phyloP scores from a whole-genome alignment of 2,797 vertebrate genomes.

The Parauchenoglanis punctatus region DNA sequence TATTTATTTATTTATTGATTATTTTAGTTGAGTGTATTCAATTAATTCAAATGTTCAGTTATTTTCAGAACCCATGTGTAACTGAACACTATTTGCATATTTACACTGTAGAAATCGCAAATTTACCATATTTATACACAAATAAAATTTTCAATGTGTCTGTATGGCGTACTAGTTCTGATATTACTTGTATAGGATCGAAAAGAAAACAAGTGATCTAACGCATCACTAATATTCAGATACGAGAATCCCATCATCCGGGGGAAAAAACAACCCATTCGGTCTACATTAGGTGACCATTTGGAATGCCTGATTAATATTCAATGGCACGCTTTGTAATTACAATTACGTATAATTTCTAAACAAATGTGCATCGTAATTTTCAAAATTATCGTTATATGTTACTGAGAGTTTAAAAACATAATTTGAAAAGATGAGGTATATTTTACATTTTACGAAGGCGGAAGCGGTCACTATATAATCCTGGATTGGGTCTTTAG shows the following conservation, averaged over 20 bases:
- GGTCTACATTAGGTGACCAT: conserved; percentile 25
- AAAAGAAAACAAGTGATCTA: not conserved
- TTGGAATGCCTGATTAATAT: conserved; percentile 43
- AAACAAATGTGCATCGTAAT: not conserved
- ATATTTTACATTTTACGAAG: conserved; percentile 62
- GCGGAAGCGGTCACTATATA: conserved; percentile 71
- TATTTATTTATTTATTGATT: not conserved
- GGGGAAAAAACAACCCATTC: not conserved
- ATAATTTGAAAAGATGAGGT: not conserved
- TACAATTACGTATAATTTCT: not conserved
- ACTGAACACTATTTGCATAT: not conserved
- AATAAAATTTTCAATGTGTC: not conserved
- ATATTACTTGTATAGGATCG: not conserved
- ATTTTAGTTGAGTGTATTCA: not conserved
- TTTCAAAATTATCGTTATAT: not conserved
- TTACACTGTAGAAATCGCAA: not conserved
- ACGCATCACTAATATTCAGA: not conserved
- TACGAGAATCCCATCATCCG: not conserved
- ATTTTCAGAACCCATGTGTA: not conserved
- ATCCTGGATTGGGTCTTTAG: conserved; percentile 77
- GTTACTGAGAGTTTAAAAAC: not conserved
- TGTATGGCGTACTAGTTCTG: not conserved
- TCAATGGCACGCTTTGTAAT: not conserved
- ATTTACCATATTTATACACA: not conserved
- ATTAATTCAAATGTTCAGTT: not conserved